Percentiles rank a stretch among this genome's conserved stretches.
Evolutionary conservation across 2,888 invertebrate genomes (phyloP).

Genomic region (Eupithecia abbreviata): DNA sequence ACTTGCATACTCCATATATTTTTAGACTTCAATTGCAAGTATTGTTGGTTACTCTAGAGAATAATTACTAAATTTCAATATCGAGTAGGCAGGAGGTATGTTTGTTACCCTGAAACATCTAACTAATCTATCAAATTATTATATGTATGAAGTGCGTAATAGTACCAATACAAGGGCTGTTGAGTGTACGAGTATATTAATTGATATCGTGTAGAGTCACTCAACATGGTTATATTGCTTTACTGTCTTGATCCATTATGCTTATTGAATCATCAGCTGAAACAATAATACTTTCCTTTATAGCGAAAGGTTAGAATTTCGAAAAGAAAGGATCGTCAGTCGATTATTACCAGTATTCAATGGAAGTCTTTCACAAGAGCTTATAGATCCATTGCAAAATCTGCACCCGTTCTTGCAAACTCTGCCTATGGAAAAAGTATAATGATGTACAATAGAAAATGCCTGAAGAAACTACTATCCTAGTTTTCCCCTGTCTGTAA

Average conservation of each 20-base stretch:
- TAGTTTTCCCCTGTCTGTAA: not conserved
- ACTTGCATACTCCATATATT: not conserved
- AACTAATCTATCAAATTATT: not conserved
- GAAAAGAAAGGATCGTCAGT: not conserved
- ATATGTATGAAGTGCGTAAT: not conserved
- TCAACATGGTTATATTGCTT: not conserved
- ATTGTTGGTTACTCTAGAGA: not conserved
- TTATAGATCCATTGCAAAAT: not conserved
- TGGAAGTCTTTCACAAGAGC: not conserved
- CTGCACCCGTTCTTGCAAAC: not conserved
- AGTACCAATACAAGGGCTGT: not conserved
- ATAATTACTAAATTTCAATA: not conserved
- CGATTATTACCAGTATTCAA: not conserved
- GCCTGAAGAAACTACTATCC: not conserved
- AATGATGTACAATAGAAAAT: not conserved
- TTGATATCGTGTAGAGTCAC: not conserved
- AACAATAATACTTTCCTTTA: not conserved
- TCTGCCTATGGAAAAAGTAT: not conserved
- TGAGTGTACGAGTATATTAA: not conserved
- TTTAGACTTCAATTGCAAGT: not conserved
- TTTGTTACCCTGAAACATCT: not conserved
- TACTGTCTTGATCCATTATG: not conserved
- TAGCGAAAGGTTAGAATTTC: not conserved
- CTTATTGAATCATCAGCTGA: not conserved
- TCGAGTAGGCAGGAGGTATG: not conserved